phyloP scores from a whole-genome alignment of 2,113 vertebrate genomes.

The Peromyscus leucopus region DNA sequence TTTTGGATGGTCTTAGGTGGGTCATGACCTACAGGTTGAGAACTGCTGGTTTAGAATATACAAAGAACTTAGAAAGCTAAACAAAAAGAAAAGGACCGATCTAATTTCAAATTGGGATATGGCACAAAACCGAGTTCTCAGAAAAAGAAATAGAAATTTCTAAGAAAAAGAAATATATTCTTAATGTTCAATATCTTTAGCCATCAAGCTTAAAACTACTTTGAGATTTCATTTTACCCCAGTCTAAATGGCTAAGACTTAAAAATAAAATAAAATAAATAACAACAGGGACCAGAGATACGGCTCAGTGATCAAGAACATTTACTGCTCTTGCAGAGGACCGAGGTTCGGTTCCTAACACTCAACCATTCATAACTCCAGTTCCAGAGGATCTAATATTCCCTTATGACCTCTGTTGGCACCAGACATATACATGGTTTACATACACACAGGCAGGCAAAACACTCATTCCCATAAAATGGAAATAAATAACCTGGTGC shows the following conservation, averaged over 20 bases:
- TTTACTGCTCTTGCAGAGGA: not conserved
- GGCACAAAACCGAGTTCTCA: not conserved
- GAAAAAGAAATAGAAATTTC: not conserved
- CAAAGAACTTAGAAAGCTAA: not conserved
- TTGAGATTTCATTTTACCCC: not conserved
- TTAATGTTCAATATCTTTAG: not conserved
- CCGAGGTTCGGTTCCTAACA: not conserved
- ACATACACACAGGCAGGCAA: not conserved
- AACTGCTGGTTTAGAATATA: not conserved
- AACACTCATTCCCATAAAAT: not conserved
- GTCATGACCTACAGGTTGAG: not conserved
- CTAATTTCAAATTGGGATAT: not conserved
- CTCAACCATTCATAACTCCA: not conserved
- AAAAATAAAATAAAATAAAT: not conserved
- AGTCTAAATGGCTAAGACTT: not conserved
- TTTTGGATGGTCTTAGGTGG: not conserved
- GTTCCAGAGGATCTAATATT: not conserved
- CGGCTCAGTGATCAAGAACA: not conserved
- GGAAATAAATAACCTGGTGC: not conserved
- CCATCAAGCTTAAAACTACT: not conserved
- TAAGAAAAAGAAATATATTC: not conserved
- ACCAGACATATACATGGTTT: not conserved
- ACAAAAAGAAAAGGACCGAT: not conserved
- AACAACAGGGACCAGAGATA: not conserved
- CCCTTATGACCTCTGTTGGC: not conserved